A percentile compares a stretch with the other conserved stretches of the same genome.
Conservation (phyloP, 2,888 invertebrate species). For the Theristus sp. region DNA sequence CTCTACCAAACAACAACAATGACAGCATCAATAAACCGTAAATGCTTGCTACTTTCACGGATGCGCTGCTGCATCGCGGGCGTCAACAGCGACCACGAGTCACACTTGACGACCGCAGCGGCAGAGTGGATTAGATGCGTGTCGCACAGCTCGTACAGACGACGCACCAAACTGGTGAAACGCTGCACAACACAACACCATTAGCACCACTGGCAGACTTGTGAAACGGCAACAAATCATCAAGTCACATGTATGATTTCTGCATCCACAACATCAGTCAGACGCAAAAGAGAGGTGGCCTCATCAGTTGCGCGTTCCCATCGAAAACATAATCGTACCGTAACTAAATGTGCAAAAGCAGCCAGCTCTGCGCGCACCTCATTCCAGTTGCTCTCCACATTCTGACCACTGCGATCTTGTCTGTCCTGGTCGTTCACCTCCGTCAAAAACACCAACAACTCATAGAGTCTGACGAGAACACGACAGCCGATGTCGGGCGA, state of each 20-base stretch:
- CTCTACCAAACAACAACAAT: too few species aligned
- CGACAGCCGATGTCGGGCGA: conserved; percentile 63
- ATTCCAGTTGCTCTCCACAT: conserved; percentile 1
- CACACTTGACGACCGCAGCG: conserved; percentile 26
- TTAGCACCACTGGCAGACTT: background rate
- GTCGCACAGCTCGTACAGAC: conserved; percentile 41
- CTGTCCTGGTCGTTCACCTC: background rate
- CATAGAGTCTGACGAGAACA: conserved; percentile 45
- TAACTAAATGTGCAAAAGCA: background rate
- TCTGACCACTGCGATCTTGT: background rate
- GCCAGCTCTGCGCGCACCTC: background rate
- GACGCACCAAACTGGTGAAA: conserved; percentile 15
- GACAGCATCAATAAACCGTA: background rate
- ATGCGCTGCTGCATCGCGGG: conserved; percentile 25
- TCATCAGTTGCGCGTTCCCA: background rate
- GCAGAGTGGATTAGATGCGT: conserved; percentile 52
- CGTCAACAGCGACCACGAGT: conserved; percentile 23
- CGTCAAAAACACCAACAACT: conserved; percentile 16
- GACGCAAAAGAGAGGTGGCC: background rate
- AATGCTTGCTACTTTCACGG: conserved; percentile 24
- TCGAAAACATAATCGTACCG: background rate
- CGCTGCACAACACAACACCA: conserved; percentile 11
- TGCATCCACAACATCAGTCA: too few species aligned
- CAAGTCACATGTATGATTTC: too few species aligned
- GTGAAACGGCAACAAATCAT: too few species aligned